Percentiles rank a stretch among this genome's conserved stretches.
Evolutionary conservation across 2,797 vertebrate genomes (phyloP).

Genomic region (Molossus molossus): DNA sequence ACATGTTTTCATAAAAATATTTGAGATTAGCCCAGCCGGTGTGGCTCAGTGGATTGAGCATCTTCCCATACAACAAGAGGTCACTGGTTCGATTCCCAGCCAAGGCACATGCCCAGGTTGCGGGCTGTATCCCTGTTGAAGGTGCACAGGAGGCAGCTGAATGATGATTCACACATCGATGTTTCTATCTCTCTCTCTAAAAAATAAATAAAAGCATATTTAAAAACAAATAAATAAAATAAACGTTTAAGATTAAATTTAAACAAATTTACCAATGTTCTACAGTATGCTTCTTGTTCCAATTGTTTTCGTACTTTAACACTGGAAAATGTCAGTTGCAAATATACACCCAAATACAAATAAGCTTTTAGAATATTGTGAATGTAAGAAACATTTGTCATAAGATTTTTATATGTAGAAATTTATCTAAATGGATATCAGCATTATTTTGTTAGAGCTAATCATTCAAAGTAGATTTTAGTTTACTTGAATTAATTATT

Average conservation of each 20-base stretch:
- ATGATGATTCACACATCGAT: no score
- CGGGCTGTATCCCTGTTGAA: no score
- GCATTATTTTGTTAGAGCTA: not conserved
- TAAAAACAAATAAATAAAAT: no score
- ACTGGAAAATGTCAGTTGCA: not conserved
- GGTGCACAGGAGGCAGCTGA: no score
- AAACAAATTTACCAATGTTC: not conserved
- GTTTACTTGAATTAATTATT: conserved; percentile 76
- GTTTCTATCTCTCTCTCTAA: no score
- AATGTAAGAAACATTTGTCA: not conserved
- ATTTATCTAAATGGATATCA: not conserved
- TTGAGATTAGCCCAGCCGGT: not conserved
- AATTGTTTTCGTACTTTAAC: not conserved
- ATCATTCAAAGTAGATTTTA: conserved; percentile 81
- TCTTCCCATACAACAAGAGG: no score
- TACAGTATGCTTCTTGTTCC: not conserved
- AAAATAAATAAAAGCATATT: no score
- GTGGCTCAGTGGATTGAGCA: no score
- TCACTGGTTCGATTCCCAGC: no score
- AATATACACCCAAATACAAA: not conserved
- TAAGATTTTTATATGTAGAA: not conserved
- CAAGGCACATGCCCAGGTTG: no score
- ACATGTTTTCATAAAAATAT: not conserved
- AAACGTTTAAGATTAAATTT: not conserved
- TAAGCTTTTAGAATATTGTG: not conserved